phyloP scores from a whole-genome alignment of 2,888 invertebrate species.

The Torymus auratus region DNA sequence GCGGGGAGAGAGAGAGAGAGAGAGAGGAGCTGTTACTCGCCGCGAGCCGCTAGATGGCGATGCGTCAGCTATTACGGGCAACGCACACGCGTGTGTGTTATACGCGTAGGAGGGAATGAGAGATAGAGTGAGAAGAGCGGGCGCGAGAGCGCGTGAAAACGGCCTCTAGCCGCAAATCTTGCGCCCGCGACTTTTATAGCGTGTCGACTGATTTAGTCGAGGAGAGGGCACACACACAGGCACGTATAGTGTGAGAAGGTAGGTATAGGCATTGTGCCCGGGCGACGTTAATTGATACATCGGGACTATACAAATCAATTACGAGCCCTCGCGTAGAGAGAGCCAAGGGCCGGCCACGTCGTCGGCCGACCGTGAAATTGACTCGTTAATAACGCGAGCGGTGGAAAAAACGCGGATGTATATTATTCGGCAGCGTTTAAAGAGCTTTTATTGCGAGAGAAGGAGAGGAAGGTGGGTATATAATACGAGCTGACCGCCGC shows the following conservation, averaged over 20 bases:
- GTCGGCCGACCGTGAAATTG: slow-evolving; percentile 55
- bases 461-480: too few relatives aligned
- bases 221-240: slow-evolving; percentile 24
- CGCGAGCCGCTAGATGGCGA: slow-evolving; percentile 74
- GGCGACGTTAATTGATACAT: slow-evolving; percentile 61
- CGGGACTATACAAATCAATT: slow-evolving; percentile 61
- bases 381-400: slow-evolving; percentile 55
- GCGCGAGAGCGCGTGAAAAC: slow-evolving; percentile 53
- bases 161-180: slow-evolving; percentile 60
- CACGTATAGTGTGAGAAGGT: neutral
- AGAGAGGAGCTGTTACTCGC: too few relatives aligned
- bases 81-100: neutral
- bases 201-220: slow-evolving; percentile 64
- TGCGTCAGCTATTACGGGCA: slow-evolving; percentile 54
- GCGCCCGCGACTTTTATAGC: slow-evolving; percentile 63
- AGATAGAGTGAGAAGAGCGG: neutral
- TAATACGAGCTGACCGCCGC: too few relatives aligned
- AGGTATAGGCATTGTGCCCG: slow-evolving; percentile 2
- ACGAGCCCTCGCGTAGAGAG: slow-evolving; percentile 38
- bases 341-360: slow-evolving; percentile 9
- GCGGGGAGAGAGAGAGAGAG: slow-evolving; percentile 62
- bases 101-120: slow-evolving; percentile 35
- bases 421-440: slow-evolving; percentile 22
- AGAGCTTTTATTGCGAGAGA: slow-evolving; percentile 36
- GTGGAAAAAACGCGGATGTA: slow-evolving; percentile 30